phyloP scores from a whole-genome alignment of 2,113 vertebrate species.

The Pituophis catenifer region DNA sequence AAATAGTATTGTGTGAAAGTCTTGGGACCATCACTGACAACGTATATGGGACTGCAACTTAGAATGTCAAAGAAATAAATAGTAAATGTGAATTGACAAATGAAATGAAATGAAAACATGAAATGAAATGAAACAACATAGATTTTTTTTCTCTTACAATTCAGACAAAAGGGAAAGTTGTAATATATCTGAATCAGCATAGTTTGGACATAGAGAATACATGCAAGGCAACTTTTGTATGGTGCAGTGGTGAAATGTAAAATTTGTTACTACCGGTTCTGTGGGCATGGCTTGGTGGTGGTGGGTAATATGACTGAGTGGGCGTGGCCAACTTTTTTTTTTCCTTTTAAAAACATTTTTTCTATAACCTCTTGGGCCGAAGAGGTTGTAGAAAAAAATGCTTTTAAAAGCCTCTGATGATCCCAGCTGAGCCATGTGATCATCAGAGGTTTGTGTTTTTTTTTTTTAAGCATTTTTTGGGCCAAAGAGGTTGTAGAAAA shows the following conservation, averaged over 20 bases:
- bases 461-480: too few relatives aligned
- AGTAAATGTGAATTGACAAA: neutral
- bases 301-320: too few relatives aligned
- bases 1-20: neutral
- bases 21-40: neutral
- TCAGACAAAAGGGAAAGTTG: neutral
- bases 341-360: too few relatives aligned
- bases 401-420: too few relatives aligned
- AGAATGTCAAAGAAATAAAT: neutral
- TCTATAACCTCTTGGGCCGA: too few relatives aligned
- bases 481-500: too few relatives aligned
- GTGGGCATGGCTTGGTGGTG: too few relatives aligned
- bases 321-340: too few relatives aligned
- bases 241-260: neutral
- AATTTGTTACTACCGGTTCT: too few relatives aligned
- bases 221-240: neutral
- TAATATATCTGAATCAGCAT: neutral
- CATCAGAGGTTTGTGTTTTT: too few relatives aligned
- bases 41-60: neutral
- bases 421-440: too few relatives aligned
- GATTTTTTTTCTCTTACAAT: neutral
- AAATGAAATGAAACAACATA: neutral
- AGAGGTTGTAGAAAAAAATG: too few relatives aligned
- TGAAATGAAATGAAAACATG: neutral
- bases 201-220: neutral